Conservation (phyloP, 1,140 invertebrate species). For the Trachelipus rathkii region DNA sequence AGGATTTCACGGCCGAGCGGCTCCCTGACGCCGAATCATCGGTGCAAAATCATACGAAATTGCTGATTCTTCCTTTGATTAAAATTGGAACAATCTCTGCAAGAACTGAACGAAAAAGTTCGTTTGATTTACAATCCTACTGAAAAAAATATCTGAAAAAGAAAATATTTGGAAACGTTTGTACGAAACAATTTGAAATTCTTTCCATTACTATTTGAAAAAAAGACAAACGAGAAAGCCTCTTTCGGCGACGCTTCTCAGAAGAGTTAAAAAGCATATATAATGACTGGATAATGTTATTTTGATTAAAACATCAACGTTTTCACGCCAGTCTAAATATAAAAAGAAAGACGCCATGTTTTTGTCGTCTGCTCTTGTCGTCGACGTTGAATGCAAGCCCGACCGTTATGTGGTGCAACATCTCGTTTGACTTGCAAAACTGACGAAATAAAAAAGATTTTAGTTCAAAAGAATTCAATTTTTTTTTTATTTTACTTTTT, state of each 20-base stretch:
- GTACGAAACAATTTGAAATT: conserved; percentile 1
- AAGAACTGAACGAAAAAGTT: not conserved
- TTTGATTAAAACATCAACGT: conserved; percentile 20
- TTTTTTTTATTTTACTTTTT: not conserved
- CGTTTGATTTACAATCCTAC: not conserved
- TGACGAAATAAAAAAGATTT: not conserved
- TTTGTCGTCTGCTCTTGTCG: not conserved
- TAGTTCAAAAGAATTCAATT: not conserved
- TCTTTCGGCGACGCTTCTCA: not conserved
- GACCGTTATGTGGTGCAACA: not conserved
- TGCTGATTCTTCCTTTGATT: conserved; percentile 14
- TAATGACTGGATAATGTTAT: conserved; percentile 24
- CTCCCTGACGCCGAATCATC: not conserved
- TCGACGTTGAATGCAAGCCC: too few species aligned
- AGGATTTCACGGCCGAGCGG: conserved; percentile 12
- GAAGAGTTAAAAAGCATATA: conserved; percentile 7
- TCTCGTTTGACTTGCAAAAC: conserved; percentile 5
- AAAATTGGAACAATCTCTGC: conserved; percentile 8
- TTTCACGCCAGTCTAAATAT: not conserved
- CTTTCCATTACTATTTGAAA: not conserved
- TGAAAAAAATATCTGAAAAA: not conserved
- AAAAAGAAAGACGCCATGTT: not conserved
- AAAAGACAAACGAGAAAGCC: not conserved
- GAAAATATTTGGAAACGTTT: not conserved
- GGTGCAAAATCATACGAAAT: conserved; percentile 14